These are phyloP conservation scores for Callimorpha dominula DNA, from an alignment of 2,888 invertebrate species.

Conservation along the genomic window DNA sequence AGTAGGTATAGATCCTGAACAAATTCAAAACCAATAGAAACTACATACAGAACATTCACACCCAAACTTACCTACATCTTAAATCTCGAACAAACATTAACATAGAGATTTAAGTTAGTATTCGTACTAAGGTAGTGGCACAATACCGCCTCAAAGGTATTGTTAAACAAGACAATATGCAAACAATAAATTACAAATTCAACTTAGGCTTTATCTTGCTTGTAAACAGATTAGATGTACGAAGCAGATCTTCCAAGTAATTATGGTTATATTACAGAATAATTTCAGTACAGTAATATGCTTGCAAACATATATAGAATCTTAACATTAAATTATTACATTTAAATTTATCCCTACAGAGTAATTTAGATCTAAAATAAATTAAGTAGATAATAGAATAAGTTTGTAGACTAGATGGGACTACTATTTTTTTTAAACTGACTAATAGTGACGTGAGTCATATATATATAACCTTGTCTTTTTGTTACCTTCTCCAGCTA, in stretches of 20 bases:
- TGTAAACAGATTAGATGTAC: conserved; percentile 16
- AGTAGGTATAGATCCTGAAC: not conserved
- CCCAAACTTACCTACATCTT: not conserved
- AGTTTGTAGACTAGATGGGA: not conserved
- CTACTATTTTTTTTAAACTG: not conserved
- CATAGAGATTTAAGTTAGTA: conserved; percentile 4
- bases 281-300: not conserved
- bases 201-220: conserved; percentile 11
- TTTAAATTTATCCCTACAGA: not conserved
- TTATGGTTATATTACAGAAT: not conserved
- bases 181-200: conserved; percentile 16
- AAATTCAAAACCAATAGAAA: not conserved
- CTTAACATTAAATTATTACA: not conserved
- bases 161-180: conserved; percentile 10
- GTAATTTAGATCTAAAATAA: not conserved
- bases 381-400: not conserved
- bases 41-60: not conserved
- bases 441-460: not conserved
- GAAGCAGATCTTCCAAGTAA: conserved; percentile 1
- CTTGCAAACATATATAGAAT: not conserved
- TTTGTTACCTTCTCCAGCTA: too few species aligned
- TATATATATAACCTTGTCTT: too few species aligned
- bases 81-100: conserved; percentile 1
- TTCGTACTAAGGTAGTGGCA: not conserved
- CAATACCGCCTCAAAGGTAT: conserved; percentile 5